phyloP scores from a whole-genome alignment of 1,140 invertebrate species.

The Pollicipes pollicipes region DNA sequence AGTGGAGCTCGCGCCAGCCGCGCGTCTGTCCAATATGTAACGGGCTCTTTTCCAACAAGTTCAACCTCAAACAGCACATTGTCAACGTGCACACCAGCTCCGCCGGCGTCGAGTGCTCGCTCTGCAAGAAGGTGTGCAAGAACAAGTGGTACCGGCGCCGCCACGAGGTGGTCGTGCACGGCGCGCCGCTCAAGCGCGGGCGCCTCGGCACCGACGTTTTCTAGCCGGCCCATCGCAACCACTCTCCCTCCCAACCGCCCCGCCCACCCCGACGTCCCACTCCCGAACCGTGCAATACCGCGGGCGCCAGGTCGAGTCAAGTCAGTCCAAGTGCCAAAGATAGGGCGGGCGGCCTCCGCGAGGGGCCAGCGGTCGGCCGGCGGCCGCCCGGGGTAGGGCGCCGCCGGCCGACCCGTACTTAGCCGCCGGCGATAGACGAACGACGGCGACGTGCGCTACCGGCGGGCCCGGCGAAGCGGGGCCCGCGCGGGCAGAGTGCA shows the following conservation, averaged over 20 bases:
- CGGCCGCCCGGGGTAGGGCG: no score
- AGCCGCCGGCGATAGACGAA: no score
- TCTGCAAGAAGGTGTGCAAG: slow-evolving; percentile 22
- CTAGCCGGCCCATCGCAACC: background rate
- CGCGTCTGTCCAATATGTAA: slow-evolving; percentile 53
- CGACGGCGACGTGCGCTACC: no score
- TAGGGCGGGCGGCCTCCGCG: background rate
- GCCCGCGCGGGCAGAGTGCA: no score
- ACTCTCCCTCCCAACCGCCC: background rate
- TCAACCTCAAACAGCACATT: slow-evolving; percentile 23
- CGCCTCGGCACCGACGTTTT: background rate
- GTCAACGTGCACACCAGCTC: slow-evolving; percentile 23
- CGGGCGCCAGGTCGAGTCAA: background rate
- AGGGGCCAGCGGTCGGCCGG: background rate
- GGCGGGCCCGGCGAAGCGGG: no score
- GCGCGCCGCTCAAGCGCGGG: slow-evolving; percentile 19
- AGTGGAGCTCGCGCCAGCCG: slow-evolving; percentile 40
- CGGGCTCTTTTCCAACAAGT: slow-evolving; percentile 22
- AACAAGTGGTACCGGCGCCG: slow-evolving; percentile 23
- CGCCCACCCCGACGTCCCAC: no score
- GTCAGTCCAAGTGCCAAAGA: background rate
- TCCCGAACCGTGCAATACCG: background rate
- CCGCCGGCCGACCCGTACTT: no score
- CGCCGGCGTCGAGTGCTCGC: slow-evolving; percentile 20
- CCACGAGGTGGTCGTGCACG: slow-evolving; percentile 22